A percentile compares a stretch with the other conserved stretches of the same genome.
Conservation (phyloP, 2,797 vertebrate species). For the Alcedo quadribrachys region DNA sequence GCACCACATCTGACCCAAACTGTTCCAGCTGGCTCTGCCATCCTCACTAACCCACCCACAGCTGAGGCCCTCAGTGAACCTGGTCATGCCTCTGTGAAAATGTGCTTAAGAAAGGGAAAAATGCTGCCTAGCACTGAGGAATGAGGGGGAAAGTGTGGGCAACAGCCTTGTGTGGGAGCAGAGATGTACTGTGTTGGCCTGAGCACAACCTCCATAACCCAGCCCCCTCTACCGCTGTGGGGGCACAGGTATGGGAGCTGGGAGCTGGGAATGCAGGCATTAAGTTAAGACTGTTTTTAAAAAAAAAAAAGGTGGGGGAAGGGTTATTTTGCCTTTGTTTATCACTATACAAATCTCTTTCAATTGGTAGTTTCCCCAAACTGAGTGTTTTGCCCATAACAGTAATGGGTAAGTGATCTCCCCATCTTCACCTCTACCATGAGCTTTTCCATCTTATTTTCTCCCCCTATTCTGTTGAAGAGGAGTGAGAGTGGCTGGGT, state of each 20-base stretch:
- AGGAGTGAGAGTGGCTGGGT: not conserved
- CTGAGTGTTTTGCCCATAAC: fast-evolving
- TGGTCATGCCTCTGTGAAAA: not conserved
- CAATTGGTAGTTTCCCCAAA: not conserved
- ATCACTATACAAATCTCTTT: not conserved
- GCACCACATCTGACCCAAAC: fast-evolving
- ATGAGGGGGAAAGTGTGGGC: fast-evolving
- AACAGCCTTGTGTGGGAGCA: fast-evolving
- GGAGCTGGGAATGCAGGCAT: not conserved
- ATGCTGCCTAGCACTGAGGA: not conserved
- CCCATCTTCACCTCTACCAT: not conserved
- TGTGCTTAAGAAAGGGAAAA: fast-evolving
- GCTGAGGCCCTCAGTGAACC: fast-evolving
- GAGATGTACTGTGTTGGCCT: not conserved
- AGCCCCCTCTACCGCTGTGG: fast-evolving
- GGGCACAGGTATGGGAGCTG: not conserved
- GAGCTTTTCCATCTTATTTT: not conserved
- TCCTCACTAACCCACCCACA: not conserved
- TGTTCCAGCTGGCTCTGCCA: fast-evolving
- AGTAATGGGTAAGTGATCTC: not conserved
- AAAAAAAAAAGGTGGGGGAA: not conserved
- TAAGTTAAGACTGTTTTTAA: fast-evolving
- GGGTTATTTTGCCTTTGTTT: not conserved
- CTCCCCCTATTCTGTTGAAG: not conserved
- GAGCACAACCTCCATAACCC: not conserved